Evolutionary conservation across 35 echinoderm and acorn worm genomes (phyloP).

Genomic region (Lytechinus variegatus): DNA sequence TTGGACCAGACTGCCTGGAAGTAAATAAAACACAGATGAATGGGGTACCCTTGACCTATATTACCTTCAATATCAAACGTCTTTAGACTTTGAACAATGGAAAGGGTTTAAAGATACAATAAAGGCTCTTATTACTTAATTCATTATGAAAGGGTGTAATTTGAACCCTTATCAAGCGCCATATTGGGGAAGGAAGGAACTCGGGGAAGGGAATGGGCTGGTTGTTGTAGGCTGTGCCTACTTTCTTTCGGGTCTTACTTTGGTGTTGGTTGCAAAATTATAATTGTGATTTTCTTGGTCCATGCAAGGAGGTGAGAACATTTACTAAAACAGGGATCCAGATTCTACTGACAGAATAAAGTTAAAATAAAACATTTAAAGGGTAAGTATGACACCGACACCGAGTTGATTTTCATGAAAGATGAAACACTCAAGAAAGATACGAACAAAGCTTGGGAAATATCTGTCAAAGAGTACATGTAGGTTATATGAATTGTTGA

Average conservation of each 20-base stretch:
- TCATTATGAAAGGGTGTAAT: conserved; percentile 19
- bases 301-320: neutral
- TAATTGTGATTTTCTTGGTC: neutral
- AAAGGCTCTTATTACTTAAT: neutral
- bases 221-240: neutral
- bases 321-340: neutral
- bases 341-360: neutral
- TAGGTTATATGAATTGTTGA: too few species aligned
- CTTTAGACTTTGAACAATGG: conserved; percentile 19
- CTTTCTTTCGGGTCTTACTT: neutral
- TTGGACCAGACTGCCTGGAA: conserved; percentile 7
- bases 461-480: too few species aligned
- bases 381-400: too few species aligned
- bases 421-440: too few species aligned
- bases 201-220: neutral
- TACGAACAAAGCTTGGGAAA: too few species aligned
- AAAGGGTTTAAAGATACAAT: conserved; percentile 9
- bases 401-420: too few species aligned
- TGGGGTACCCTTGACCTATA: conserved; percentile 3
- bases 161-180: neutral
- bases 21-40: conserved; percentile 28
- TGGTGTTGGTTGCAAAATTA: neutral
- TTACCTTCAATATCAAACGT: neutral
- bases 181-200: neutral
- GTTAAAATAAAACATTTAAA: neutral